Percentiles rank a stretch among this genome's conserved stretches.
These are phyloP conservation scores for Harpegnathos saltator DNA, from an alignment of 1,140 invertebrate genomes.

Conservation along the genomic window DNA sequence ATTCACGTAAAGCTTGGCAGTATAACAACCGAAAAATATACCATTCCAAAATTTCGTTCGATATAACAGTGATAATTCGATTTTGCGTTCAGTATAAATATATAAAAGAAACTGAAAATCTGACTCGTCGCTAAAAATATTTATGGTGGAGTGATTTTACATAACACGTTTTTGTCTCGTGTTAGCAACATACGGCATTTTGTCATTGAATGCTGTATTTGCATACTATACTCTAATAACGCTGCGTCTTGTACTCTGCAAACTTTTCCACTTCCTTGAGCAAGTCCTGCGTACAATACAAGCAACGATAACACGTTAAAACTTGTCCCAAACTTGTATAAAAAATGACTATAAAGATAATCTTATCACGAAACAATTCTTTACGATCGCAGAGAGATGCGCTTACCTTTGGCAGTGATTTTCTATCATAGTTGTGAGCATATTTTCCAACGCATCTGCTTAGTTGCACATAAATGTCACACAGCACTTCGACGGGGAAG, in stretches of 20 bases:
- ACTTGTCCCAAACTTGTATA: too few relatives aligned
- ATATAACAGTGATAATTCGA: conserved; percentile 50
- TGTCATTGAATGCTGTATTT: conserved; percentile 50
- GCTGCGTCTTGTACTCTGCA: conserved; percentile 75
- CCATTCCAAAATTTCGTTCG: conserved; percentile 49
- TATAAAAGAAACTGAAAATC: conserved; percentile 65
- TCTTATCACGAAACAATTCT: neutral
- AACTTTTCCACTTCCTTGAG: conserved; percentile 83
- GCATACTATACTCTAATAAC: conserved; percentile 35
- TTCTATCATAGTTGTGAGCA: conserved; percentile 86
- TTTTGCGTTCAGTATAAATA: conserved; percentile 62
- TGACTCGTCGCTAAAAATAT: conserved; percentile 40
- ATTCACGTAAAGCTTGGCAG: conserved; percentile 68
- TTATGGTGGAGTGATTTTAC: conserved; percentile 23
- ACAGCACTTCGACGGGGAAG: conserved; percentile 87
- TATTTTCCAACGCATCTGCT: conserved; percentile 87
- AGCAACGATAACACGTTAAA: conserved; percentile 49
- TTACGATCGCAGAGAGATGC: neutral
- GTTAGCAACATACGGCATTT: conserved; percentile 59
- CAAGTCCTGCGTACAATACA: conserved; percentile 81
- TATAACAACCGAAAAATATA: conserved; percentile 65
- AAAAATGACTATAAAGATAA: too few relatives aligned
- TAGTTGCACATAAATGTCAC: conserved; percentile 88
- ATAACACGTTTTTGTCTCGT: conserved; percentile 46
- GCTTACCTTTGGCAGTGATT: conserved; percentile 87